Conservation (phyloP, 2,888 invertebrate species). For the Amphipoea oculea region DNA sequence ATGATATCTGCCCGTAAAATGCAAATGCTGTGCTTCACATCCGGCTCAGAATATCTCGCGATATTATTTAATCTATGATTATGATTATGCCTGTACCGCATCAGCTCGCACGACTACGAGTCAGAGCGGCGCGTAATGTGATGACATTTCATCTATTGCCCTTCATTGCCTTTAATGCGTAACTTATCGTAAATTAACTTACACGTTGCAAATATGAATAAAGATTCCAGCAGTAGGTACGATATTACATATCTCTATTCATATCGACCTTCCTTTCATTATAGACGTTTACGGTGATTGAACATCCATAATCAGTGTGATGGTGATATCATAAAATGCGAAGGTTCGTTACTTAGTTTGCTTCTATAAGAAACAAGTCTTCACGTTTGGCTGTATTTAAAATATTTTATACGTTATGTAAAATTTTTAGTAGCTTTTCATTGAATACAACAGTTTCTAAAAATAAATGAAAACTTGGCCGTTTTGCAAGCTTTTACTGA, state of each 20-base stretch:
- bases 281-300: constrained; percentile 60
- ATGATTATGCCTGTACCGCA: constrained; percentile 68
- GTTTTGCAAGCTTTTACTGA: too few relatives aligned
- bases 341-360: constrained; percentile 37
- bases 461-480: not conserved
- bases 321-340: constrained; percentile 47
- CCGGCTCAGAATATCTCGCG: constrained; percentile 75
- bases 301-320: constrained; percentile 51
- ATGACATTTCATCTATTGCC: constrained; percentile 63
- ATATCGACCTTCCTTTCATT: constrained; percentile 66
- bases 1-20: constrained; percentile 72
- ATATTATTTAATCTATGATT: constrained; percentile 67
- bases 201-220: constrained; percentile 54
- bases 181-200: constrained; percentile 46
- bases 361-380: constrained; percentile 14
- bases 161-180: constrained; percentile 64
- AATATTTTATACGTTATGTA: not conserved
- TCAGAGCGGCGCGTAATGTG: constrained; percentile 53
- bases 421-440: not conserved
- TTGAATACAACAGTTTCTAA: not conserved
- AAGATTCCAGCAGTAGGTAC: constrained; percentile 48
- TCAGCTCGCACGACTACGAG: constrained; percentile 33
- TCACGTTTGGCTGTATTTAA: not conserved
- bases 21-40: constrained; percentile 78
- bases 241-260: constrained; percentile 50